These are phyloP conservation scores for Bacillus rossius DNA, from an alignment of 1,140 invertebrate species.

Conservation along the genomic window DNA sequence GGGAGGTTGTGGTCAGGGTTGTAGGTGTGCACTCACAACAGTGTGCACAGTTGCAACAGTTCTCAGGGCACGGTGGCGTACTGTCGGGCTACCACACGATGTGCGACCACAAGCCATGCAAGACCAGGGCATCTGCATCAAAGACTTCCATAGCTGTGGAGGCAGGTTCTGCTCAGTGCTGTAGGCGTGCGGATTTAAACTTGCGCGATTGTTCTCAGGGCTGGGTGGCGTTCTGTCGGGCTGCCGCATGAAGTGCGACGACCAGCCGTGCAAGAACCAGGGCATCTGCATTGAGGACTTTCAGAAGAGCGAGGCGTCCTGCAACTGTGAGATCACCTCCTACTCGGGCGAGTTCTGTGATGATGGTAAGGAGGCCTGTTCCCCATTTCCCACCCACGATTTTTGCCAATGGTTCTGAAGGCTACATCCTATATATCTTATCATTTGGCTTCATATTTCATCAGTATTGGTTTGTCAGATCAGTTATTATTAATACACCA, in stretches of 20 bases:
- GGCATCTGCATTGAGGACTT: conserved; percentile 88
- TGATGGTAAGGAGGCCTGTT: conserved; percentile 41
- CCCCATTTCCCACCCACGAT: neutral
- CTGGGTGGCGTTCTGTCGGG: conserved; percentile 63
- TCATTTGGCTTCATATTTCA: neutral
- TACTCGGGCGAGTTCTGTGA: conserved; percentile 72
- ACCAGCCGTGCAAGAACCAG: conserved; percentile 78
- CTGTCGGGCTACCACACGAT: conserved; percentile 80
- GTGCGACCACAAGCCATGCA: conserved; percentile 80
- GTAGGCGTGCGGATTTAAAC: too few species aligned
- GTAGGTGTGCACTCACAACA: too few species aligned
- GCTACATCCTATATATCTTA: neutral
- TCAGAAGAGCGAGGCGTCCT: conserved; percentile 72
- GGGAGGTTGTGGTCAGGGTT: too few species aligned
- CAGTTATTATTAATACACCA: neutral
- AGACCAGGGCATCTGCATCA: conserved; percentile 81
- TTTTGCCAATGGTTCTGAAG: neutral
- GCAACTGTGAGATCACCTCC: conserved; percentile 83
- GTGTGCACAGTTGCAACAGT: too few species aligned
- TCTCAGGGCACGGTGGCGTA: conserved; percentile 55
- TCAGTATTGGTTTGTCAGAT: neutral
- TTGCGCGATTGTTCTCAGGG: too few species aligned
- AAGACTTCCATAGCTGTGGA: too few species aligned
- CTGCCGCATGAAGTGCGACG: conserved; percentile 86
- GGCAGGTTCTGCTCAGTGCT: too few species aligned